Conservation (phyloP, 2,113 vertebrate species). For the Oryctolagus cuniculus region DNA sequence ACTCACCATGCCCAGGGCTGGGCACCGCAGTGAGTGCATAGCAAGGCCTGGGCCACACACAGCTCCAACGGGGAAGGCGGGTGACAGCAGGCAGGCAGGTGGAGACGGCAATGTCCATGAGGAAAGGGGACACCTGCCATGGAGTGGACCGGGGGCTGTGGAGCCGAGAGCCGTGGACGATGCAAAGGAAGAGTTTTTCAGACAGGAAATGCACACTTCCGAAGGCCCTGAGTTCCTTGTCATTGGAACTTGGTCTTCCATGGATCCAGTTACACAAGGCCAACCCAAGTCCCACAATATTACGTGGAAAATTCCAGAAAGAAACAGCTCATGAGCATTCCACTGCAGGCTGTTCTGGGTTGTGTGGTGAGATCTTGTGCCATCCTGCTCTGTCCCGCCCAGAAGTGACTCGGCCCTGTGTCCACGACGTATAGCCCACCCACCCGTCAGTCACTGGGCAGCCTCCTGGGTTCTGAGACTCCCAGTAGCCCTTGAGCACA, state of each 20-base stretch:
- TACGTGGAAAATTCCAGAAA: not conserved
- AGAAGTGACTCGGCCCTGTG: not conserved
- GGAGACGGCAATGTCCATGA: accelerated
- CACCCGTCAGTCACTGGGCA: not conserved
- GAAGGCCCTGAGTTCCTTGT: not conserved
- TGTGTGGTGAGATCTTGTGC: not conserved
- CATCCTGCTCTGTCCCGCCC: not conserved
- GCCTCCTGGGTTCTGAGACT: not conserved
- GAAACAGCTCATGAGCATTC: not conserved
- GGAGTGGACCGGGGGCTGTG: not conserved
- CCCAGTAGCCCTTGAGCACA: too few relatives aligned
- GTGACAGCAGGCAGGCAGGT: too few relatives aligned
- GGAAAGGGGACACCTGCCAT: too few relatives aligned
- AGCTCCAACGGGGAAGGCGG: accelerated
- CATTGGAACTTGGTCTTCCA: not conserved
- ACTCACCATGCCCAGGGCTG: not conserved
- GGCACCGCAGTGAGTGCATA: accelerated
- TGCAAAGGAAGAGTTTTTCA: not conserved
- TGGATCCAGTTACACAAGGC: not conserved
- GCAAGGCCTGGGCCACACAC: too few relatives aligned
- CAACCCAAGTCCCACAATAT: not conserved
- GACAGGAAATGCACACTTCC: not conserved
- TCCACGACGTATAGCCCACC: not conserved
- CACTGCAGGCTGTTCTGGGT: not conserved
- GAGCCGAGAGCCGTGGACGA: not conserved